Conservation (phyloP, 2,797 vertebrate species). For the Rhincodon typus region DNA sequence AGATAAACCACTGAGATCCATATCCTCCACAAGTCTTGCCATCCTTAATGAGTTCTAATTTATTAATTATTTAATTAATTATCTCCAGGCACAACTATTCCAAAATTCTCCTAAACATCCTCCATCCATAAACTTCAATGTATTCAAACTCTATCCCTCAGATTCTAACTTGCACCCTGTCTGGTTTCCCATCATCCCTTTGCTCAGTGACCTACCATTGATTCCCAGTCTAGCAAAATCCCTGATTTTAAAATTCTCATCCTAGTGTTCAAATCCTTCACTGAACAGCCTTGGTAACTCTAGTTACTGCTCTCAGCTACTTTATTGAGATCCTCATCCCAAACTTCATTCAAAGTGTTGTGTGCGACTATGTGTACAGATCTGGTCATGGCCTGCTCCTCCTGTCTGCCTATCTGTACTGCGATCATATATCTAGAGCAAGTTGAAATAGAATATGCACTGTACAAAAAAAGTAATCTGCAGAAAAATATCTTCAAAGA, state of each 20-base stretch:
- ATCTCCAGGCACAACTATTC: not conserved
- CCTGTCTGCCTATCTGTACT: not conserved
- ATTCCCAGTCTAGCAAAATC: not conserved
- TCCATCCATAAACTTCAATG: not conserved
- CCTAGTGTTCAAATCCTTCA: not conserved
- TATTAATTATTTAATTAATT: too few species aligned
- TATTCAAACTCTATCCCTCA: not conserved
- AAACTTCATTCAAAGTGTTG: not conserved
- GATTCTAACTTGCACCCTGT: not conserved
- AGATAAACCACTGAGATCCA: not conserved
- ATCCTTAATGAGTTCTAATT: too few species aligned
- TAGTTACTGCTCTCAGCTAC: not conserved
- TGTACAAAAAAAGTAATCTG: not conserved
- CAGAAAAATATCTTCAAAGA: not conserved
- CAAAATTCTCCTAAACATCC: not conserved
- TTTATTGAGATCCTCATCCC: not conserved
- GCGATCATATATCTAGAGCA: not conserved
- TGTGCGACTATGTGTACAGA: not conserved
- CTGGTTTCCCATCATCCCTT: too few species aligned
- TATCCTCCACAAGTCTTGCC: not conserved
- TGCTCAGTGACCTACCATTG: too few species aligned
- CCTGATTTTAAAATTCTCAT: not conserved
- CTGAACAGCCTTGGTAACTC: not conserved
- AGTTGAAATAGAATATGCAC: not conserved
- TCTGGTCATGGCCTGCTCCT: not conserved